phyloP scores from a whole-genome alignment of 1,140 invertebrate species.

The honey bee (Apis mellifera) region DNA sequence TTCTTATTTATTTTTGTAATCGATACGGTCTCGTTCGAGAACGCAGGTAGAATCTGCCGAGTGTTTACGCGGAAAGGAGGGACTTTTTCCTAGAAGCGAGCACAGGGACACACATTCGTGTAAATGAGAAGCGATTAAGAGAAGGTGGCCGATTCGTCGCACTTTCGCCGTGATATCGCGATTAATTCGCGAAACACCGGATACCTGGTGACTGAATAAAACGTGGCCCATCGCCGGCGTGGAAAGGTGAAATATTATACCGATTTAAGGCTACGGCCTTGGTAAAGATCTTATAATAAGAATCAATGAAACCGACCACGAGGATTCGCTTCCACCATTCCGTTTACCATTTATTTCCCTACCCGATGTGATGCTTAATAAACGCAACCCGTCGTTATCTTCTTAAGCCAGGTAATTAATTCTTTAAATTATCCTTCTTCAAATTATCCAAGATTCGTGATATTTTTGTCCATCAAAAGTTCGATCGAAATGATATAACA shows the following conservation, averaged over 20 bases:
- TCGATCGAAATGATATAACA: no score
- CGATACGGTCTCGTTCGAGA: neutral
- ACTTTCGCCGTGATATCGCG: neutral
- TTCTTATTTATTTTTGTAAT: neutral
- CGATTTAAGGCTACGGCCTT: slow-evolving; percentile 55
- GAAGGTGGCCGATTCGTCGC: slow-evolving; percentile 6
- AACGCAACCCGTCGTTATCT: neutral
- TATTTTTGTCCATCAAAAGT: no score
- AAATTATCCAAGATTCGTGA: no score
- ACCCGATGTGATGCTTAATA: slow-evolving; percentile 5
- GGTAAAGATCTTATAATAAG: slow-evolving; percentile 56
- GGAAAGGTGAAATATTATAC: slow-evolving; percentile 63
- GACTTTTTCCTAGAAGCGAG: slow-evolving; percentile 51
- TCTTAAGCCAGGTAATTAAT: neutral
- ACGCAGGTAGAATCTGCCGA: neutral
- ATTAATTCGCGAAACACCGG: slow-evolving; percentile 46
- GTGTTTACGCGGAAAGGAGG: slow-evolving; percentile 34
- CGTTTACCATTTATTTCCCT: slow-evolving; percentile 18
- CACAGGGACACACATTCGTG: slow-evolving; percentile 31
- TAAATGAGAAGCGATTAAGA: slow-evolving; percentile 52
- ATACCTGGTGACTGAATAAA: slow-evolving; percentile 48
- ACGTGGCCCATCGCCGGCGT: slow-evolving; percentile 48
- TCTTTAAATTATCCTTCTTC: no score
- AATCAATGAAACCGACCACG: slow-evolving; percentile 50
- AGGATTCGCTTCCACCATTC: neutral